A percentile compares a stretch with the other conserved stretches of the same genome.
These are phyloP conservation scores for Conus betulinus DNA, from an alignment of 1,140 invertebrate species.

Conservation along the genomic window DNA sequence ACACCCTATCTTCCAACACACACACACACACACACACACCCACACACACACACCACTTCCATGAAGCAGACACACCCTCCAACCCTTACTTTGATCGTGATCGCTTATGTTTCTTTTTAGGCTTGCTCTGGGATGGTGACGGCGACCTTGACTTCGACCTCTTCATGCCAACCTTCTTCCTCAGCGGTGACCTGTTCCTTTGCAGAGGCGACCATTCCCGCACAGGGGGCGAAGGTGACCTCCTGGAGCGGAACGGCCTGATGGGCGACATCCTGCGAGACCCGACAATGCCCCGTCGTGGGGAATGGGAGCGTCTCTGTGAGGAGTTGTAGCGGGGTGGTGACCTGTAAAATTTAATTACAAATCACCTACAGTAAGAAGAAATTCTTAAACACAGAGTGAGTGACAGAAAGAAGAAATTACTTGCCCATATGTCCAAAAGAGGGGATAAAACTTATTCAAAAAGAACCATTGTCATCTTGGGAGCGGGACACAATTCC, in stretches of 20 bases:
- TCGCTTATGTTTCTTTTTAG: slow-evolving; percentile 51
- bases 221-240: slow-evolving; percentile 45
- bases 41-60: too few relatives aligned
- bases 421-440: too few relatives aligned
- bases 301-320: slow-evolving; percentile 46
- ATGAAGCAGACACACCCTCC: neutral
- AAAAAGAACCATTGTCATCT: too few relatives aligned
- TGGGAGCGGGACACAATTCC: too few relatives aligned
- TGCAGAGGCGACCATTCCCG: slow-evolving; percentile 23
- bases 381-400: too few relatives aligned
- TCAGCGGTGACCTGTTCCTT: slow-evolving; percentile 49
- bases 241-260: slow-evolving; percentile 48
- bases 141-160: slow-evolving; percentile 48
- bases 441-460: too few relatives aligned
- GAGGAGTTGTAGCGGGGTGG: slow-evolving; percentile 34
- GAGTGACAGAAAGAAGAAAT: too few relatives aligned
- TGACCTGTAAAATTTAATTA: slow-evolving; percentile 17
- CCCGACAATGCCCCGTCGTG: slow-evolving; percentile 29
- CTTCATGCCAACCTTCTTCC: slow-evolving; percentile 37
- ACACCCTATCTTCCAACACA: too few relatives aligned
- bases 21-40: too few relatives aligned
- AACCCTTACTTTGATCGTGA: slow-evolving; percentile 30
- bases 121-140: slow-evolving; percentile 41
- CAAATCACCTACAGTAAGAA: too few relatives aligned
- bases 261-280: slow-evolving; percentile 40